These are phyloP conservation scores for Gobio gobio DNA, from an alignment of 2,113 vertebrate species.

Conservation along the genomic window DNA sequence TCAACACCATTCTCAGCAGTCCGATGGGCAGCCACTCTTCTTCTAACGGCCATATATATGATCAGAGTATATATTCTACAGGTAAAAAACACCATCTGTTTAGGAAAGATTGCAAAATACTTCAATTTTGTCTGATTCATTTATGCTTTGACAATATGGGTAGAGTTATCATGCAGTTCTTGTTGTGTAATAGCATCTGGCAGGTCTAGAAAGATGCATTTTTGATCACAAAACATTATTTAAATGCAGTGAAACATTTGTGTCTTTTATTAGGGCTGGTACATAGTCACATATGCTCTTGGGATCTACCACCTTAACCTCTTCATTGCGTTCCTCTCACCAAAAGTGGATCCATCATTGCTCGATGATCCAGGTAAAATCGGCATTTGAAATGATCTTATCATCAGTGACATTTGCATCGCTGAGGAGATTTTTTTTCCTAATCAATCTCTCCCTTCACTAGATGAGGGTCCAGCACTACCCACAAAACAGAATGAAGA, in stretches of 20 bases:
- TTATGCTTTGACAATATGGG: neutral
- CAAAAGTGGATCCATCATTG: constrained; percentile 83
- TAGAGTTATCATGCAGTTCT: neutral
- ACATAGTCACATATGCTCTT: constrained; percentile 84
- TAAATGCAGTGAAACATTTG: neutral
- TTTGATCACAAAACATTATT: neutral
- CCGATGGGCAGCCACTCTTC: constrained; percentile 89
- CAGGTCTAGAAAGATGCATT: no score
- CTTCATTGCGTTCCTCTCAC: constrained; percentile 84
- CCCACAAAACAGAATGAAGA: constrained; percentile 99
- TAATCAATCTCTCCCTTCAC: neutral
- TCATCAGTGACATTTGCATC: neutral
- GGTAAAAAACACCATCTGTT: constrained; percentile 69
- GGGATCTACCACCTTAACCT: constrained; percentile 85
- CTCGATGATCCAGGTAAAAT: constrained; percentile 79
- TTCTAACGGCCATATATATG: constrained; percentile 93
- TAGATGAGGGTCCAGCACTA: constrained; percentile 94
- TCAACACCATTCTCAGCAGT: constrained; percentile 90
- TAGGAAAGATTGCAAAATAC: neutral
- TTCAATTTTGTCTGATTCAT: neutral
- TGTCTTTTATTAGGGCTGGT: constrained; percentile 78
- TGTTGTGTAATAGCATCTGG: neutral
- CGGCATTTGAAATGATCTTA: neutral
- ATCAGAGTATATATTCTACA: constrained; percentile 98
- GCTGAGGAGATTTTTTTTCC: neutral